phyloP scores from a whole-genome alignment of 2,113 vertebrate genomes.

The Ivindomyrus marchei region DNA sequence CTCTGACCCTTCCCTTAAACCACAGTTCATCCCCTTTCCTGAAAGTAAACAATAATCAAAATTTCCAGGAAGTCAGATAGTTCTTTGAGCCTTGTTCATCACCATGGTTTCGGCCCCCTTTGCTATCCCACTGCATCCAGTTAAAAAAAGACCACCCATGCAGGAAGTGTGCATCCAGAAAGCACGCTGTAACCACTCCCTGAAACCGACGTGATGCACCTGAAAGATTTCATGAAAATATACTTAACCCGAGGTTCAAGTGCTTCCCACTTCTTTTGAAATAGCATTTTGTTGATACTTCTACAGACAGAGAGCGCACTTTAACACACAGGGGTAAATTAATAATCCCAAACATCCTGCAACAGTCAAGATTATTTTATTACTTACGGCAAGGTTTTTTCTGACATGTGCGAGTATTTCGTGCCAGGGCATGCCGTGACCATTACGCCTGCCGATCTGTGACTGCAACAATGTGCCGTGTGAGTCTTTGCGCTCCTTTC shows the following conservation, averaged over 20 bases:
- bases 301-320: background rate
- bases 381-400: slow-evolving; percentile 14
- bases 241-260: background rate
- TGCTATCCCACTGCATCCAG: slow-evolving; percentile 32
- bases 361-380: background rate
- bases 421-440: slow-evolving; percentile 43
- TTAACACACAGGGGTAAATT: background rate
- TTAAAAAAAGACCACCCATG: slow-evolving; percentile 55
- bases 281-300: background rate
- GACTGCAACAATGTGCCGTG: slow-evolving; percentile 44
- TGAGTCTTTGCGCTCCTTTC: slow-evolving; percentile 47
- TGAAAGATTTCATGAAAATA: background rate
- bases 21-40: slow-evolving; percentile 46
- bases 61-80: slow-evolving; percentile 67
- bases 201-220: background rate
- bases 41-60: slow-evolving; percentile 62
- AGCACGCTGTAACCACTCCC: background rate
- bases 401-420: slow-evolving; percentile 13
- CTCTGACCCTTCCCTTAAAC: background rate
- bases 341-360: background rate
- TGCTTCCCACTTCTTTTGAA: background rate
- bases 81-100: slow-evolving; percentile 48
- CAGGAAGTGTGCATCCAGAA: slow-evolving; percentile 19
- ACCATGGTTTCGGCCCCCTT: slow-evolving; percentile 54
- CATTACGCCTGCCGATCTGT: slow-evolving; percentile 16